Percentiles rank a stretch among this genome's conserved stretches.
Evolutionary conservation across 2,888 invertebrate genomes (phyloP).

Genomic region (Dione vanillae): DNA sequence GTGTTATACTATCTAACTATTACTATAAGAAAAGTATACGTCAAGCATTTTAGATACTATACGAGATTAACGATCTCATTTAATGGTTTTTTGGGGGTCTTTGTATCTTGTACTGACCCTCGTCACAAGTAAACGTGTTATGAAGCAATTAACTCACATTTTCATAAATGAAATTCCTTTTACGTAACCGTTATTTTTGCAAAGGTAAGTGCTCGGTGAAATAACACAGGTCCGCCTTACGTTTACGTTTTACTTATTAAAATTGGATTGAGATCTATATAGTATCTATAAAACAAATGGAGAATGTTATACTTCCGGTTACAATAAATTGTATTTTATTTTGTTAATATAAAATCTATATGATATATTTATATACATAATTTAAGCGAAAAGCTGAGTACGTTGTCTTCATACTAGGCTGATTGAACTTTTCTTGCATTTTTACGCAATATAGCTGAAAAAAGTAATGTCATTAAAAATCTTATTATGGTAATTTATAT

Average conservation of each 20-base stretch:
- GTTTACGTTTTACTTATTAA: constrained; percentile 19
- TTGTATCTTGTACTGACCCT: constrained; percentile 71
- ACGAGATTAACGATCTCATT: constrained; percentile 62
- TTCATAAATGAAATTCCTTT: constrained; percentile 49
- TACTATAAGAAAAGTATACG: constrained; percentile 46
- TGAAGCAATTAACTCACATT: constrained; percentile 63
- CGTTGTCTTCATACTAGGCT: no score
- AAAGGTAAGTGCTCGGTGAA: constrained; percentile 37
- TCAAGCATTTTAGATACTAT: constrained; percentile 56
- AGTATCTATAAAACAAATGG: background rate
- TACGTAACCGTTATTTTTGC: constrained; percentile 39
- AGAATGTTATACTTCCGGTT: no score
- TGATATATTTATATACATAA: no score
- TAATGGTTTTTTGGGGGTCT: constrained; percentile 66
- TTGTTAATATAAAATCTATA: no score
- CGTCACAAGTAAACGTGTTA: constrained; percentile 72
- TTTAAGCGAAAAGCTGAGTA: no score
- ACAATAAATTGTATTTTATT: no score
- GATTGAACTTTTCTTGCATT: no score
- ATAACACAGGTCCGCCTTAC: constrained; percentile 32
- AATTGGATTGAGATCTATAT: background rate
- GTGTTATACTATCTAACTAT: constrained; percentile 14
- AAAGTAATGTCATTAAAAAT: no score
- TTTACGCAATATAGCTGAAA: no score
- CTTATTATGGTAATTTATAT: no score